Base-by-base conservation (phyloP, 2,113 vertebrate species). In the Mus pahari region DNA sequence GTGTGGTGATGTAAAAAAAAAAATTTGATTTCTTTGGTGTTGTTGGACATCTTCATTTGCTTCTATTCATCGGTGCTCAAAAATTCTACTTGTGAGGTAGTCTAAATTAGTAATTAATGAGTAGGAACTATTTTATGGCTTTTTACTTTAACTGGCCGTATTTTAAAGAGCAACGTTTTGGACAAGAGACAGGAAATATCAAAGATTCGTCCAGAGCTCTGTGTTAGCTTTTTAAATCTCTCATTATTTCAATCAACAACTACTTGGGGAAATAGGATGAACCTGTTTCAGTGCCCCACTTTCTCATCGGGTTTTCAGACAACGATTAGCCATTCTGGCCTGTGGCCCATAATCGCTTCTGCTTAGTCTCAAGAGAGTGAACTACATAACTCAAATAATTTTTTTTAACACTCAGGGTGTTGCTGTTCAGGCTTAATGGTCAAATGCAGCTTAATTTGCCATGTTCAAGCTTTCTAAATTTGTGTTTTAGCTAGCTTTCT, bases 181-280 rank as follows among this genome's bases (percentile, higher is more conserved):
- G 53, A 90, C 64, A 86, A 70, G 60, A 81, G 60, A n/a, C 68
- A 74, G 82, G 58, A 78, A 70, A 68, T 58, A 87, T 96, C 88
- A 94, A 97, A 97, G 88, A 91, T 86, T 73, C 79, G 28, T 94
- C 95, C 95, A 95, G 95, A 97, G 82, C 62, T 89, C n/a, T 36
- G 28, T 36, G 64, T 93, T 78, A 96, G 88, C 55, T 90, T 94
- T 92, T 94, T 10, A 97, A 96, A 92, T 83, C n/a, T 95, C 95
- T 97, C 89, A 79, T 95, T 97, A 94, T 95, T 95, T 97, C 97
- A 95, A 89, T 95, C 94, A 95, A 92, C 68, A 94, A 92, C 19
- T 89, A 96, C 86, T 62, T 87, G 24, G 50, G 28, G 6, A 53
- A 53, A 53, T 62, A 42, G 53, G 36, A 66, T 89, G 33, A 92